Evolutionary conservation across 2,797 vertebrate genomes (phyloP).

Genomic region (Halcyon badia): DNA sequence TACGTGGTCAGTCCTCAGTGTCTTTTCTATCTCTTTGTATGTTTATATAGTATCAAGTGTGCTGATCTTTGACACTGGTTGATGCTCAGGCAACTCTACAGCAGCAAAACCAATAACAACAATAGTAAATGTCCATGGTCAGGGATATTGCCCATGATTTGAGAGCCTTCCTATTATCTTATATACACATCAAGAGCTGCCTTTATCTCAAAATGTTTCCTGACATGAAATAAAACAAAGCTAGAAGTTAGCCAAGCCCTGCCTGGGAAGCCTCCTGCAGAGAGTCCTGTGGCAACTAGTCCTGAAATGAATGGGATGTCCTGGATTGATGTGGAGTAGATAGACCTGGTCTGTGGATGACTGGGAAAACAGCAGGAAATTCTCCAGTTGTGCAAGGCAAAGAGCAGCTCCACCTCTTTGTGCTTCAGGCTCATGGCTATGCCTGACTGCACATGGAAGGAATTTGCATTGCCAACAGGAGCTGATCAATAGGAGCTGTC

Average conservation of each 20-base stretch:
- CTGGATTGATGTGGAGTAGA: constrained; percentile 37
- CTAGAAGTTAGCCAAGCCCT: constrained; percentile 10
- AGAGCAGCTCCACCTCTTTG: constrained; percentile 69
- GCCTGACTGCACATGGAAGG: constrained; percentile 69
- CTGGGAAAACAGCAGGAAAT: constrained; percentile 70
- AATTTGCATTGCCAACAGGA: constrained; percentile 70
- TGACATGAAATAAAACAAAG: constrained; percentile 30
- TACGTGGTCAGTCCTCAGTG: not conserved
- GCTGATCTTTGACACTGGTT: not conserved
- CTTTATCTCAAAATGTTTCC: constrained; percentile 16
- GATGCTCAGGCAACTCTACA: not conserved
- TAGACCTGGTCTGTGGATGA: constrained; percentile 54
- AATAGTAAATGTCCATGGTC: not conserved
- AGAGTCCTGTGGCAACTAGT: constrained; percentile 32
- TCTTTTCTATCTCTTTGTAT: not conserved
- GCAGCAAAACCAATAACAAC: not conserved
- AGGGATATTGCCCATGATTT: not conserved
- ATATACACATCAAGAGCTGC: not conserved
- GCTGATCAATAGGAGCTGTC: constrained; percentile 70
- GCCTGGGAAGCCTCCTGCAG: constrained; percentile 38
- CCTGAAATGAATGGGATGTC: constrained; percentile 53
- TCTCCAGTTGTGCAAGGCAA: constrained; percentile 65
- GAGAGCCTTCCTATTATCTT: constrained; percentile 9
- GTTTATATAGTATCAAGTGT: not conserved
- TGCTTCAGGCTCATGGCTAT: constrained; percentile 57